Evolutionary conservation across 2,797 vertebrate genomes (phyloP), one percentile per base, ranked within the genome.

Genomic region (Lateolabrax maculatus): DNA sequence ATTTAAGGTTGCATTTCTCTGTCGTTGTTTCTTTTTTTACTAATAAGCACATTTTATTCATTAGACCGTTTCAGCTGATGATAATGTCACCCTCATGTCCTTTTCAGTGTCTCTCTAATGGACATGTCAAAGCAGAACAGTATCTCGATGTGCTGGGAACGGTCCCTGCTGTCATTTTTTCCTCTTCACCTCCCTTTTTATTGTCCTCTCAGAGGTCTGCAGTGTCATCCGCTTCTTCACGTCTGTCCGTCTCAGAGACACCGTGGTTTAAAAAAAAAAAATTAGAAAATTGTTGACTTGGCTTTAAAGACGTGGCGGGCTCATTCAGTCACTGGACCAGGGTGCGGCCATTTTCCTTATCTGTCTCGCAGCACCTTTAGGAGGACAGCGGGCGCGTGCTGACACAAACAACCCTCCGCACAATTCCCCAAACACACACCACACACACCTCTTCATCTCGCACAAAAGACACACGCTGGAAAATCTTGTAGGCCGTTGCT

Each of bases 281-380:
- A 37, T 10, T 31, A 12, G 31, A 12, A 43, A 61, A 43, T 18
- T 43, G 75, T 81, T 77, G 73, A 68, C 34, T 57, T 53, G 63
- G 66, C 71, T 86, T 80, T 52, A 49, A 62, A 27, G 23, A 63
- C 21, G 73, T 39, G n/a, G 43, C 46, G 5, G 60, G 25, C 73
- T 68, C 78, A 57, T 76, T 80, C 66, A 78, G 72, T 61, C 65
- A 9, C 39, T 29, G 43, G 56, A 64, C 41, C 37, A 4, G 46
- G 67, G 72, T 23, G 66, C 31, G 3, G 58, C 56, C 29, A 23
- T 84, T 85, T 85, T 19, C 66, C 86, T 89, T 88, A 86, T 90
- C 87, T 79, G 77, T 77, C 81, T 82, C 41, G 27, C 23, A 52
- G 65, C 89, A 87, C 87, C 77, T 90, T 88, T 43, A 69, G 69